A percentile compares a stretch with the other conserved stretches of the same genome.
Conservation (phyloP, 2,113 vertebrate genomes). For the Apus apus region DNA sequence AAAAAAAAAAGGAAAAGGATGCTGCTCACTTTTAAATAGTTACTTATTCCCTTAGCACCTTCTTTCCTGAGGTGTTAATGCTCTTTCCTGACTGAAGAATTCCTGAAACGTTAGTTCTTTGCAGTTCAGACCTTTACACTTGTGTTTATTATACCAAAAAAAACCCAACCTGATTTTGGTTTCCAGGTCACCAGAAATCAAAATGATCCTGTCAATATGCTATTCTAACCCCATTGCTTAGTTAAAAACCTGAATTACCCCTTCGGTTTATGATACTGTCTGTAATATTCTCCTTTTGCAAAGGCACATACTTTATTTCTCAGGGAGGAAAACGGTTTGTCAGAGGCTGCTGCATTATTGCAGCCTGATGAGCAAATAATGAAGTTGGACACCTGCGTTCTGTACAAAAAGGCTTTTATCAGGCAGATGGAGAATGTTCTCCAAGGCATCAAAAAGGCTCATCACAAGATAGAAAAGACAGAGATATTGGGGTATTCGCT, state of each 20-base stretch:
- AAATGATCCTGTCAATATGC: background rate
- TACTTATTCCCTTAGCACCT: conserved; percentile 59
- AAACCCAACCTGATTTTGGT: background rate
- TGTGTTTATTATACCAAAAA: background rate
- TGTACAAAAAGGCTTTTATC: conserved; percentile 56
- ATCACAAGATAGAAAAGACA: conserved; percentile 1
- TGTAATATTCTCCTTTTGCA: conserved; percentile 19
- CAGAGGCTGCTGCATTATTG: conserved; percentile 16
- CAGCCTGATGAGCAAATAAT: conserved; percentile 29
- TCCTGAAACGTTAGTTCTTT: conserved; percentile 13
- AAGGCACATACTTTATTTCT: conserved; percentile 15
- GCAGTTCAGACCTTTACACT: conserved; percentile 9
- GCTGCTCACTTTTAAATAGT: conserved; percentile 63
- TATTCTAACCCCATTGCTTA: conserved; percentile 24
- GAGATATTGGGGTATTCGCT: background rate
- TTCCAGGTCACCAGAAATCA: conserved; percentile 9
- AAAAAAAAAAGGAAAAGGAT: background rate
- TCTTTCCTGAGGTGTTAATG: conserved; percentile 50
- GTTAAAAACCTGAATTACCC: conserved; percentile 2
- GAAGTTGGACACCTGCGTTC: conserved; percentile 45
- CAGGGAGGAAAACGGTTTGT: background rate
- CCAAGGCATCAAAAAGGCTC: conserved; percentile 22
- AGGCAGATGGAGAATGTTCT: conserved; percentile 59
- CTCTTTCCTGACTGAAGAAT: conserved; percentile 37
- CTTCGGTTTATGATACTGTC: background rate